Evolutionary conservation across 2,113 vertebrate genomes (phyloP), one percentile per base, ranked within the genome.

Genomic region (Grantiella picta): DNA sequence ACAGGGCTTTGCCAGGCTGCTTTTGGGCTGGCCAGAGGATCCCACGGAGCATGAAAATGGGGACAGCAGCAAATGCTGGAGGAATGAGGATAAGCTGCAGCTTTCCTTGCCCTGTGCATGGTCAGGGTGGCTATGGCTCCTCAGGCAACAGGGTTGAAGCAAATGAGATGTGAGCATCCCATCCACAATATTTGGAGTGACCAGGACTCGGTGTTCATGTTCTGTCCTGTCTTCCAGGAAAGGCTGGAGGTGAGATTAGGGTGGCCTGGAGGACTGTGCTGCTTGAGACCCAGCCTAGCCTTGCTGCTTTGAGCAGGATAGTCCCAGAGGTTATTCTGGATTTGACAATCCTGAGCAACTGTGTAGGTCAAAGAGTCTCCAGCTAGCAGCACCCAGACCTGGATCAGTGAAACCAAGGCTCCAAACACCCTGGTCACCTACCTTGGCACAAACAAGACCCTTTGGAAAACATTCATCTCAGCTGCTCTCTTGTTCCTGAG

Each of bases 41-140:
- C 64, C 50, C 65, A 11, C 42, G 59, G 33, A 44, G 38, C 42
- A 35, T 0, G 0, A 35, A 56, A 49, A 35, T 90, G 52, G 53
- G 15, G 16, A 35, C 19, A 21, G 40, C 40, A 53, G 15, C 7
- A 45, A 47, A 15, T 53, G 36, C 8, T 1, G 2, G 47, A 88
- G 19, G 12, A 53, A n/a, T 1, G 3, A 79, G 25, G 42, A 22
- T n/a, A 40, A 79, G 10, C 38, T 92, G 56, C 25, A 25, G 22
- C 21, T 82, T 73, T 78, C 71, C 79, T 75, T 36, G 47, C 38
- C 38, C 29, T 63, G 3, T 15, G 20, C 29, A 1, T 31, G 31
- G 42, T 36, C 75, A 1, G 2, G 2, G 3, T 53, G 42, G 15
- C 3, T 53, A 49, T 1, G 0, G 69, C 56, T 85, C 56, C 47